These are phyloP conservation scores for Cylindroiulus punctatus DNA, from an alignment of 2,888 invertebrate genomes.

Conservation along the genomic window DNA sequence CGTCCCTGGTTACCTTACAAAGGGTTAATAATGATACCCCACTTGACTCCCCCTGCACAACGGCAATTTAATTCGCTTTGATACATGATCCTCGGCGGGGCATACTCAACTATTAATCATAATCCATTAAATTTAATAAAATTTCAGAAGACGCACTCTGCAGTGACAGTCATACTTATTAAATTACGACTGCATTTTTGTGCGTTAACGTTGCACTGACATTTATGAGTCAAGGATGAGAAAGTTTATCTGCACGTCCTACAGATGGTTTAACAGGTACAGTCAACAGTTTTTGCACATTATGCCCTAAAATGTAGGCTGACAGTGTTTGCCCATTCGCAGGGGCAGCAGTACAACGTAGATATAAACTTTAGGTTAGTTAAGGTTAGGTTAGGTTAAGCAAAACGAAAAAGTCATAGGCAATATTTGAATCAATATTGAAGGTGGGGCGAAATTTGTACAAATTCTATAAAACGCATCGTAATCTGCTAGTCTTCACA, in stretches of 20 bases:
- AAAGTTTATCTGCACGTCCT: too few species aligned
- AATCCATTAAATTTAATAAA: conserved; percentile 22
- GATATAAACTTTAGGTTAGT: not conserved
- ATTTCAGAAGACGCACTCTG: not conserved
- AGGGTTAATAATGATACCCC: conserved; percentile 8
- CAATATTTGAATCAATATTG: too few species aligned
- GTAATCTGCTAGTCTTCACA: too few species aligned
- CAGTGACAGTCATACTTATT: conserved; percentile 1
- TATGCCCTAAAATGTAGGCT: too few species aligned
- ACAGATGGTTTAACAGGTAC: too few species aligned
- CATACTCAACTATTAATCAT: conserved; percentile 16
- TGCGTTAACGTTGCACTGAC: not conserved
- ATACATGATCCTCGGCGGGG: not conserved
- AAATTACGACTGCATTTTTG: not conserved
- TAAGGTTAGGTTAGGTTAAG: too few species aligned
- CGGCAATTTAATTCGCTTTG: conserved; percentile 21
- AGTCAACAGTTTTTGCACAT: too few species aligned
- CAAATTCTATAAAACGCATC: too few species aligned
- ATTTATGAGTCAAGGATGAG: too few species aligned
- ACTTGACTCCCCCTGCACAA: not conserved
- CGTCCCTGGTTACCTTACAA: not conserved
- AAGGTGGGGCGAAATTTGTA: too few species aligned
- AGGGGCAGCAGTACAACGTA: not conserved
- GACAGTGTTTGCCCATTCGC: too few species aligned
- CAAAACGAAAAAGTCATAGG: not conserved